Conservation (phyloP, 2,888 invertebrate genomes). For the Lampropteryx suffumata region DNA sequence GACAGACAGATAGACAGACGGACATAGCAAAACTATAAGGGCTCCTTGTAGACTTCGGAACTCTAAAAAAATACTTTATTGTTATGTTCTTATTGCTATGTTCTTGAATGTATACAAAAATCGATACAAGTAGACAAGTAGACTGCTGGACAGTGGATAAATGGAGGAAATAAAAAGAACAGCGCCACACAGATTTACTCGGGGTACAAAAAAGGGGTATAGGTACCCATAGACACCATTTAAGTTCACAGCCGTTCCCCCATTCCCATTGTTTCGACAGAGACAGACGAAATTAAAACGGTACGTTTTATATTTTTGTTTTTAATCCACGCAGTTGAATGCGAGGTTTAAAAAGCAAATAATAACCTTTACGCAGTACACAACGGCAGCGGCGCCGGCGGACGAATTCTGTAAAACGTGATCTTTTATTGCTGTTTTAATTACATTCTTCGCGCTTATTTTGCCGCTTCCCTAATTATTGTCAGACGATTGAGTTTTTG, state of each 20-base stretch:
- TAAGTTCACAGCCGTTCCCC: constrained; percentile 49
- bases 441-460: constrained; percentile 67
- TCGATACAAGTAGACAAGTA: constrained; percentile 4
- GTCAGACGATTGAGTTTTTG: constrained; percentile 38
- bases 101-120: not conserved
- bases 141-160: constrained; percentile 23
- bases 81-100: no score
- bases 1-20: no score
- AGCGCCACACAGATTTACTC: constrained; percentile 25
- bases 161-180: constrained; percentile 29
- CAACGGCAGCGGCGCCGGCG: constrained; percentile 59
- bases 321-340: constrained; percentile 68
- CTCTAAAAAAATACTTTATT: no score
- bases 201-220: constrained; percentile 33
- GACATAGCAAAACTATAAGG: no score
- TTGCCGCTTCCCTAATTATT: constrained; percentile 43
- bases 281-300: constrained; percentile 68
- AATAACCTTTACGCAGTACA: constrained; percentile 66
- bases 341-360: constrained; percentile 73
- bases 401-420: constrained; percentile 67
- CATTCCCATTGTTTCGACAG: constrained; percentile 60
- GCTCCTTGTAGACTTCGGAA: no score
- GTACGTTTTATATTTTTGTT: constrained; percentile 69
- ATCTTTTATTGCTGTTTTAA: constrained; percentile 72
- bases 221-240: constrained; percentile 46